Evolutionary conservation across 2,113 vertebrate genomes (phyloP), one percentile per base, ranked within the genome.

Genomic region (Enhydra lutris): DNA sequence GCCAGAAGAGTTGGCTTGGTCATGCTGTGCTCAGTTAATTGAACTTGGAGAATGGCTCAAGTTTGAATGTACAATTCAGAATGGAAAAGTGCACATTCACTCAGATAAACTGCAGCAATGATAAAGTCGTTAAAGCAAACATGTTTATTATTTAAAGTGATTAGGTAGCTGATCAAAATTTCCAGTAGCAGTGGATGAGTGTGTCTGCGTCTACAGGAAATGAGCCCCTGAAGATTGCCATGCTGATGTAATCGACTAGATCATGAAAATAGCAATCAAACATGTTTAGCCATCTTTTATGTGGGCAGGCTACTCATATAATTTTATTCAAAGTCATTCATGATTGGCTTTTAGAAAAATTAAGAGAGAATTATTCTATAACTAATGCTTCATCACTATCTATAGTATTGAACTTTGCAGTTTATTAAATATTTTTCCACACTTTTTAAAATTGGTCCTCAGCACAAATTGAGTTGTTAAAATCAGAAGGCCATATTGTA

Each of bases 281-380:
- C 73, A 50, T 59, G 4, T n/a, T 79, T 61, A 85, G 7, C 4
- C 1, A 1, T 71, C 45, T 39, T 21, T 10, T 14, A 83, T 34
- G 20, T 42, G 17, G 15, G 10, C n/a, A 73, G 57, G 2, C 4
- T 57, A n/a, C 20, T 90, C 29, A 52, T 24, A 80, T 29, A 45
- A 52, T 87, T 83, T 90, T 31, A 79, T 84, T 42, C 47, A 29
- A 76, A 82, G 14, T 84, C 59, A 79, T n/a, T 85, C 74, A 36
- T n/a, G 23, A 24, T 87, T 79, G n/a, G 34, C 92, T 96, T 95
- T 55, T 57, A 23, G 8, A 94, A 89, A 14, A 26, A 45, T 73
- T 67, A 69, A 61, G 34, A 34, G 8, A 80, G 61, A 91, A 95
- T 14, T 2, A 34, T 69, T 74, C 23, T 85, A 17, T 39, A 52